Percentiles rank a stretch among this genome's conserved stretches.
phyloP scores from a whole-genome alignment of 1,140 invertebrate species.

The Drosophila jambulina region DNA sequence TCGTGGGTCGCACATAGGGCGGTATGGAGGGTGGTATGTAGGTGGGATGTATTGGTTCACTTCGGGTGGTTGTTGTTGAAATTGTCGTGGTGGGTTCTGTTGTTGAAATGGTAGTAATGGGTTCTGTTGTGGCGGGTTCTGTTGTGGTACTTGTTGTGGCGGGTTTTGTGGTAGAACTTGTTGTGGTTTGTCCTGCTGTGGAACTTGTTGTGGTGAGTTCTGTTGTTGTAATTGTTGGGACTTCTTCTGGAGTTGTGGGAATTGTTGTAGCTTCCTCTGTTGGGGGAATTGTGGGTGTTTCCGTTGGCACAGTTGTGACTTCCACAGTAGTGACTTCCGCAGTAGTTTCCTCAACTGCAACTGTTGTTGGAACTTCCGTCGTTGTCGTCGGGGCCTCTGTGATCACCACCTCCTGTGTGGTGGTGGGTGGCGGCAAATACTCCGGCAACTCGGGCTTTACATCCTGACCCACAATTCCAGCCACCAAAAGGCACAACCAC shows the following conservation, averaged over 20 bases:
- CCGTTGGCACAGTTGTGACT: background rate
- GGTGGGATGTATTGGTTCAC: conserved; percentile 7
- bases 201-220: background rate
- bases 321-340: background rate
- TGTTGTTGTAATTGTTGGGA: background rate
- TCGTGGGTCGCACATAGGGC: conserved; percentile 4
- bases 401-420: background rate
- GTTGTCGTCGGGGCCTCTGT: conserved; percentile 2
- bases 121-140: background rate
- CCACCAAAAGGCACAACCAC: conserved; percentile 23
- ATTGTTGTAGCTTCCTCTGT: background rate
- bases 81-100: background rate
- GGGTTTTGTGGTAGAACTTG: background rate
- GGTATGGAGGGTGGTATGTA: conserved; percentile 1
- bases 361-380: background rate
- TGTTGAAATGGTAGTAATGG: background rate
- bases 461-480: conserved; percentile 41
- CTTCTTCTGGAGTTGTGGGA: background rate
- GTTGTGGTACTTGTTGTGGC: background rate
- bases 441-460: conserved; percentile 52
- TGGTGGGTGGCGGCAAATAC: conserved; percentile 31
- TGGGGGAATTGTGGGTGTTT: conserved; percentile 2
- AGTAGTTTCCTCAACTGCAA: background rate
- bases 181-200: background rate
- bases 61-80: conserved; percentile 13